phyloP scores from a whole-genome alignment of 30 jellyfish, hydroid and myxozoan species.

The Mastigias papua region DNA sequence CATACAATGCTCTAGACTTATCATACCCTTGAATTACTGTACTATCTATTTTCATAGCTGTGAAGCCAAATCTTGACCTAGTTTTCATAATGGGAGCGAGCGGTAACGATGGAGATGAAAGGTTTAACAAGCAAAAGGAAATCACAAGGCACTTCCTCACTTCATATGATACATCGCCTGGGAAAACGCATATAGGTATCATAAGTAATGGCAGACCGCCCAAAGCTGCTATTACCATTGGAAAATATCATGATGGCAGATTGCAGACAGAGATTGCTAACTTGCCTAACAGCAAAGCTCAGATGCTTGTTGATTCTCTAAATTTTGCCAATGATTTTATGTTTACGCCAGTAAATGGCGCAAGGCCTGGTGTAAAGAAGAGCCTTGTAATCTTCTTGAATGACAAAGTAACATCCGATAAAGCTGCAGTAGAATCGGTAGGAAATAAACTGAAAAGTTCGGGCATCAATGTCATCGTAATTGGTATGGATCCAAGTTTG shows the following conservation, averaged over 20 bases:
- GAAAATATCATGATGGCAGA: slow-evolving; percentile 38
- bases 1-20: too few relatives aligned
- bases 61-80: slow-evolving; percentile 65
- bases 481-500: slow-evolving; percentile 65
- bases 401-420: slow-evolving; percentile 44
- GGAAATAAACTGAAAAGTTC: slow-evolving; percentile 43
- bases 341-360: slow-evolving; percentile 78
- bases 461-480: slow-evolving; percentile 70
- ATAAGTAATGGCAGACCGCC: slow-evolving; percentile 59
- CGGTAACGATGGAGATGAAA: slow-evolving; percentile 39
- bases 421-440: slow-evolving; percentile 28
- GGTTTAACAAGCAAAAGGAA: slow-evolving; percentile 56
- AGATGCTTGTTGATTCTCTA: slow-evolving; percentile 33
- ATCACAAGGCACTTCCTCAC: slow-evolving; percentile 69
- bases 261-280: slow-evolving; percentile 17
- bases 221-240: slow-evolving; percentile 58
- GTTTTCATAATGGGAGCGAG: slow-evolving; percentile 82
- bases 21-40: background rate
- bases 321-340: slow-evolving; percentile 45
- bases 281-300: background rate
- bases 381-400: slow-evolving; percentile 84
- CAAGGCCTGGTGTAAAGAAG: slow-evolving; percentile 80
- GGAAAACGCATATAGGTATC: slow-evolving; percentile 80
- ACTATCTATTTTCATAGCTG: slow-evolving; percentile 3
- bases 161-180: slow-evolving; percentile 69